Evolutionary conservation across 1,140 invertebrate species (phyloP).

Genomic region (roundworm (Caenorhabditis elegans)): WBcel235 BX284606.5:3051501-3052000

Average conservation of each 20-base stretch:
- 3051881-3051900: slow-evolving; percentile 31
- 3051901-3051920: background rate
- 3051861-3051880: slow-evolving; percentile 28
- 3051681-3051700: slow-evolving; percentile 31
- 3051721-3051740: background rate
- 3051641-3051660: slow-evolving; percentile 1
- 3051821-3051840: slow-evolving; percentile 45
- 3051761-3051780: slow-evolving; percentile 20
- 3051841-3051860: slow-evolving; percentile 39
- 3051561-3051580: slow-evolving; percentile 12
- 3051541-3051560: slow-evolving; percentile 2
- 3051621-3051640: slow-evolving; percentile 10
- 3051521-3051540: slow-evolving; percentile 18
- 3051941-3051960: slow-evolving; percentile 47
- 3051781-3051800: slow-evolving; percentile 28
- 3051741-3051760: slow-evolving; percentile 27
- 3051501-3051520: background rate
- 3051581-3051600: slow-evolving; percentile 27
- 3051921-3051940: slow-evolving; percentile 36
- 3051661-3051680: background rate
- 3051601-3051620: slow-evolving; percentile 23
- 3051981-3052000: slow-evolving; percentile 40
- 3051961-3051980: slow-evolving; percentile 42
- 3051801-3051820: slow-evolving; percentile 36
- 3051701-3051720: slow-evolving; percentile 37